Conservation (phyloP, 2,797 vertebrate species). For the Nyctalus aviator region DNA sequence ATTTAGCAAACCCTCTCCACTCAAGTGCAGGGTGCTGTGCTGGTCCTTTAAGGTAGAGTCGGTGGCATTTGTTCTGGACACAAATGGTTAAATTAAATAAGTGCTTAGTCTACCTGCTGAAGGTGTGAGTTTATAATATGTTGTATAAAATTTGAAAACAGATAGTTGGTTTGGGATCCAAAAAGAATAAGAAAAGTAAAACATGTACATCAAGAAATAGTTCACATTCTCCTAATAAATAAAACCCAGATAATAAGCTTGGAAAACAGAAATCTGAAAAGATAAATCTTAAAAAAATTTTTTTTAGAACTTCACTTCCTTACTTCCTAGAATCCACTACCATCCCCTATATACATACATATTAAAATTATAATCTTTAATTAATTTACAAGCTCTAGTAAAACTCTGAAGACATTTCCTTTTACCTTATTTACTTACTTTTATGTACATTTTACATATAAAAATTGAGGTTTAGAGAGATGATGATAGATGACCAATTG, state of each 20-base stretch:
- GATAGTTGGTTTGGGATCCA: not conserved
- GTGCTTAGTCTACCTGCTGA: not conserved
- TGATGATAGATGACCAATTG: not conserved
- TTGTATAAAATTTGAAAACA: not conserved
- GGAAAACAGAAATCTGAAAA: constrained; percentile 3
- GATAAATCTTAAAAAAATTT: not conserved
- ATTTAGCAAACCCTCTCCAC: not conserved
- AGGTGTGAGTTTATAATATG: not conserved
- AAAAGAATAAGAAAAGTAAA: not conserved
- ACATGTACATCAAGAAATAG: not conserved
- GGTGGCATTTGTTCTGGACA: not conserved
- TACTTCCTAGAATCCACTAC: constrained; percentile 5
- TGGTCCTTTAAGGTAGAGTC: not conserved
- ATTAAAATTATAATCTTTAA: constrained; percentile 26
- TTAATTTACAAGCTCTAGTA: not conserved
- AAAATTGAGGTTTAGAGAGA: constrained; percentile 19
- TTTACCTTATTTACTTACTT: constrained; percentile 48
- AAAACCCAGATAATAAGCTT: not conserved
- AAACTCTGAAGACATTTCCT: not conserved
- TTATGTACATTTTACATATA: not conserved
- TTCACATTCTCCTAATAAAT: constrained; percentile 10
- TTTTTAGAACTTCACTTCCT: not conserved
- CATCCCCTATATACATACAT: not conserved
- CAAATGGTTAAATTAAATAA: not conserved
- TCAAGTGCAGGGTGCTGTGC: not conserved